Evolutionary conservation across 2,113 vertebrate species (phyloP).

Genomic region (Grammatotria lemairii): DNA sequence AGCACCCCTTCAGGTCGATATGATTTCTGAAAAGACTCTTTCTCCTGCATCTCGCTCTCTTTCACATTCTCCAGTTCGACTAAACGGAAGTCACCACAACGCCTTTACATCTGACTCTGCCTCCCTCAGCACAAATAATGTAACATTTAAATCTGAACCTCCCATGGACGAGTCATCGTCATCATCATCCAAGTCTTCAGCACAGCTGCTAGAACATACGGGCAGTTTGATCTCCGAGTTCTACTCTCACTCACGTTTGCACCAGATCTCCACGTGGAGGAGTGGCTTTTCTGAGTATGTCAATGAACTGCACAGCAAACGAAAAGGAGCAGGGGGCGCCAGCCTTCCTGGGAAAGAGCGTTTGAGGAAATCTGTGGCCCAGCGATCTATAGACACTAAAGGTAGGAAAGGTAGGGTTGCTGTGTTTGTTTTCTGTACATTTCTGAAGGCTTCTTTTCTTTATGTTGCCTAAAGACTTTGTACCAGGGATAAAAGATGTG

Average conservation of each 20-base stretch:
- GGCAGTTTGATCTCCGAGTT: constrained; percentile 87
- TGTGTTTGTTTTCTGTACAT: neutral
- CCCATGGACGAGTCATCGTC: constrained; percentile 53
- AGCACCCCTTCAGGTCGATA: neutral
- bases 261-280: constrained; percentile 96
- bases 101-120: constrained; percentile 74
- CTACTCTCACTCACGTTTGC: constrained; percentile 90
- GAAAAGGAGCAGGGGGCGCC: constrained; percentile 47
- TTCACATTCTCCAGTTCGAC: constrained; percentile 73
- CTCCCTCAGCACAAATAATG: constrained; percentile 24
- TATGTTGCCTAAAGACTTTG: neutral
- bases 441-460: neutral
- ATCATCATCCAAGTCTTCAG: constrained; percentile 7
- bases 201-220: constrained; percentile 70
- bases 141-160: constrained; percentile 63
- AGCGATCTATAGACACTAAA: neutral
- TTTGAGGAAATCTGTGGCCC: constrained; percentile 82
- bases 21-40: constrained; percentile 3
- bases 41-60: neutral
- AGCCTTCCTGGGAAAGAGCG: constrained; percentile 88
- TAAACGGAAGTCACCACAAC: constrained; percentile 87
- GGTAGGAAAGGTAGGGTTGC: neutral
- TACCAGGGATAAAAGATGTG: neutral
- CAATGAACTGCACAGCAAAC: constrained; percentile 82
- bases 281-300: constrained; percentile 91